Evolutionary conservation across 1,140 invertebrate genomes (phyloP), one percentile per base, ranked within the genome.

Genomic region (Solen grandis): DNA sequence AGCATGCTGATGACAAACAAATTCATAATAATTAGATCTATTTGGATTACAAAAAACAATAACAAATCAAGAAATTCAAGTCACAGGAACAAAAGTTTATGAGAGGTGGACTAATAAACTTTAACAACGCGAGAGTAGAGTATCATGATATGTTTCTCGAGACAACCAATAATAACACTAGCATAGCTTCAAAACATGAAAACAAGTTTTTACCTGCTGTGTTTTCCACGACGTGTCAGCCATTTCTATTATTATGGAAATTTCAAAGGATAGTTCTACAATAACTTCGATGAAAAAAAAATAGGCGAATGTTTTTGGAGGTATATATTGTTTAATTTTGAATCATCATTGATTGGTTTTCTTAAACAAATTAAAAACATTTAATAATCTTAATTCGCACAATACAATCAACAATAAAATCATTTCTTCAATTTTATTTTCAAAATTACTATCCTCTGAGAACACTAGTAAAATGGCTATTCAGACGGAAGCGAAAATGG

Each of bases 161-260:
- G 8, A 25, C 16, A 27, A 13, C 8, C 59, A 62, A 27, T 29
- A 14, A 4, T 8, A 27, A n/a, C 3, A 27, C 14, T 3, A 14
- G 16, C 14, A n/a, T 5, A 31, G 25, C 41, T 46, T 25, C 13
- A 14, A 72, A 31, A 35, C 25, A 25, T 22, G 0, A 36, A 33
- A 72, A 72, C 69, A 59, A 16, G 69, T 72, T 59, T 38, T 57
- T 57, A 72, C 69, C 69, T 72, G 69, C 74, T 77, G 74, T 27
- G 62, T 50, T 66, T 52, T 54, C 74, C 74, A 77, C 25, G 74
- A 77, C 74, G 74, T 77, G 74, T 77, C 74, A 77, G 74, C 74
- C 74, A 77, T 77, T 3, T 22, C 57, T 77, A 63, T 29, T 29
- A 22, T n/a, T 22, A 29, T 59, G 8, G 10, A n/a, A 8, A 59